These are phyloP conservation scores for Pao palembangensis DNA, from an alignment of 2,113 vertebrate species.

Conservation along the genomic window DNA sequence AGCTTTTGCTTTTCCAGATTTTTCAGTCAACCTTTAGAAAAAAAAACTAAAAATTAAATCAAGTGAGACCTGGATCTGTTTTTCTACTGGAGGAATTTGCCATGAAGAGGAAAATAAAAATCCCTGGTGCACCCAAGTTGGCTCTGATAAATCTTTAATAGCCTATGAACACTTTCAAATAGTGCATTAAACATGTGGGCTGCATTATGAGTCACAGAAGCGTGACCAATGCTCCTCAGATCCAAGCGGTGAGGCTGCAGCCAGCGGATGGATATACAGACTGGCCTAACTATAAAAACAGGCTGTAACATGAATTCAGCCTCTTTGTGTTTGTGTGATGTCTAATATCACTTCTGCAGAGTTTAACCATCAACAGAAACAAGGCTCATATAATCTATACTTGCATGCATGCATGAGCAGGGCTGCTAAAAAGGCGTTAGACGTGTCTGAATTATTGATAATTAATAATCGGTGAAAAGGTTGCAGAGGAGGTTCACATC, in stretches of 20 bases:
- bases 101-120: constrained; percentile 10
- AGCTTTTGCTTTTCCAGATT: constrained; percentile 21
- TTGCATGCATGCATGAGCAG: no score
- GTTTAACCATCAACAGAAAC: neutral
- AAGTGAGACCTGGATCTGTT: constrained; percentile 3
- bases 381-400: no score
- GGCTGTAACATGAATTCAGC: neutral
- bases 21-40: constrained; percentile 24
- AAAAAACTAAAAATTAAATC: constrained; percentile 20
- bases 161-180: constrained; percentile 5
- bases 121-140: constrained; percentile 5
- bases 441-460: neutral
- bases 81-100: constrained; percentile 9
- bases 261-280: neutral
- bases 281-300: constrained; percentile 1
- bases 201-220: constrained; percentile 16
- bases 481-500: no score
- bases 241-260: constrained; percentile 1
- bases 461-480: no score
- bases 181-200: constrained; percentile 39
- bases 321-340: neutral
- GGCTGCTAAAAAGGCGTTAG: no score
- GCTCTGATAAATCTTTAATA: constrained; percentile 47
- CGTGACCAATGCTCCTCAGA: constrained; percentile 29
- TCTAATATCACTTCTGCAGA: neutral